Evolutionary conservation across 2,113 vertebrate species (phyloP), one percentile per base, ranked within the genome.

Genomic region (Psephotus haematonotus): DNA sequence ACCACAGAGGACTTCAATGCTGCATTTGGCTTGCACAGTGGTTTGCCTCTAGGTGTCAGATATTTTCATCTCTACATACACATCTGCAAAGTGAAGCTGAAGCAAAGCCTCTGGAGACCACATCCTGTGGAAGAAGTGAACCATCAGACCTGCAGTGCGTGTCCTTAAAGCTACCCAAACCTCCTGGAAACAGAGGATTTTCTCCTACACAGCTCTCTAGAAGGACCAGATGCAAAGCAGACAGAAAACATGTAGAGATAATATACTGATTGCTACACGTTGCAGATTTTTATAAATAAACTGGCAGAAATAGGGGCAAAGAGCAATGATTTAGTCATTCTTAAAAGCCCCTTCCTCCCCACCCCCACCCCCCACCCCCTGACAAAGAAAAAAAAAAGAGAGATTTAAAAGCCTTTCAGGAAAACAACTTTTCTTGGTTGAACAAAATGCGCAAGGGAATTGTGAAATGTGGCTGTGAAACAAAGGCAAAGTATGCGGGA

Each of bases 401-500:
- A 49, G 5, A 18, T 37, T 27, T 43, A 22, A 64, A 79, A 91
- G 6, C 4, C 37, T 76, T 44, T 76, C 29, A 81, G n/a, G 29
- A n/a, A 49, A 76, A 70, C 5, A 39, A 20, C 8, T 70, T 92
- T 76, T 57, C 37, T 44, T 68, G 31, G 12, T 33, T 47, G 62
- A 82, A 41, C 15, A 47, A 63, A 70, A 49, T 5, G 4, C 15
- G 6, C 37, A 27, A 11, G n/a, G 24, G 22, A 39, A 59, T 10
- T 80, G n/a, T 59, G 37, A 43, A n/a, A 27, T 19, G 23, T 31
- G 43, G 22, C 33, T 75, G 49, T 23, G 67, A 15, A 10, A 31
- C 49, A 52, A 31, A 49, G 7, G 9, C 11, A 28, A 14, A n/a
- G 39, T 0, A 0, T 2, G 55, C 3, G 2, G 69, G 41, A 20